phyloP scores from a whole-genome alignment of 92 coral and sea anemone species.

The Anthopleura xanthogrammica region DNA sequence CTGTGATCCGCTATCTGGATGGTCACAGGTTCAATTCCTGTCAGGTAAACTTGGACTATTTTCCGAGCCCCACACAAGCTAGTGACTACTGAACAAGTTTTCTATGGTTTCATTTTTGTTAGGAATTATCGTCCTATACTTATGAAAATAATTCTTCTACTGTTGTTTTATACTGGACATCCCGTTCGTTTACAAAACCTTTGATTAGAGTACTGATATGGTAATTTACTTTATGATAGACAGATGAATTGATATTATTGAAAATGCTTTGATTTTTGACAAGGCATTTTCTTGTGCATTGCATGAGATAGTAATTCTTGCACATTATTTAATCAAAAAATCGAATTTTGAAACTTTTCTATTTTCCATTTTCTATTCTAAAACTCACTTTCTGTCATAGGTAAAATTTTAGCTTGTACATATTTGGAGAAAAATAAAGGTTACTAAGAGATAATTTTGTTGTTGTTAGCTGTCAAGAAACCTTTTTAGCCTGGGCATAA shows the following conservation, averaged over 20 bases:
- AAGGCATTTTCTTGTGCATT: not conserved
- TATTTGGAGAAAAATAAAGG: not conserved
- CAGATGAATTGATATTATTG: not conserved
- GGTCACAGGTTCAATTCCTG: no score
- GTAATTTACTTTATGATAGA: not conserved
- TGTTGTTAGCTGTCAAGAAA: not conserved
- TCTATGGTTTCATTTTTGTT: no score
- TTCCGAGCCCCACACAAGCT: no score
- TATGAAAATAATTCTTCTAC: not conserved
- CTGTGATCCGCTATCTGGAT: no score
- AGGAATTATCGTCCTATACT: not conserved
- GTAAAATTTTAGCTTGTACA: slow-evolving; percentile 3
- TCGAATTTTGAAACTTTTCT: not conserved
- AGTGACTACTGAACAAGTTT: no score
- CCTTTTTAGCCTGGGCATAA: no score
- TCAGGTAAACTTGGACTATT: no score
- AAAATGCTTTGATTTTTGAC: slow-evolving; percentile 7
- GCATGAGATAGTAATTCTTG: not conserved
- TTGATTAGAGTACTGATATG: not conserved
- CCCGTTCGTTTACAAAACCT: not conserved
- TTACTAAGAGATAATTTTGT: not conserved
- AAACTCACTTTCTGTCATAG: slow-evolving; percentile 1
- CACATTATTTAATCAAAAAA: slow-evolving; percentile 6
- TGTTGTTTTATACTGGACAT: not conserved
- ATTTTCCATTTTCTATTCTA: slow-evolving; percentile 1